phyloP scores from a whole-genome alignment of 2,888 invertebrate species.

The Prosapia bicincta region DNA sequence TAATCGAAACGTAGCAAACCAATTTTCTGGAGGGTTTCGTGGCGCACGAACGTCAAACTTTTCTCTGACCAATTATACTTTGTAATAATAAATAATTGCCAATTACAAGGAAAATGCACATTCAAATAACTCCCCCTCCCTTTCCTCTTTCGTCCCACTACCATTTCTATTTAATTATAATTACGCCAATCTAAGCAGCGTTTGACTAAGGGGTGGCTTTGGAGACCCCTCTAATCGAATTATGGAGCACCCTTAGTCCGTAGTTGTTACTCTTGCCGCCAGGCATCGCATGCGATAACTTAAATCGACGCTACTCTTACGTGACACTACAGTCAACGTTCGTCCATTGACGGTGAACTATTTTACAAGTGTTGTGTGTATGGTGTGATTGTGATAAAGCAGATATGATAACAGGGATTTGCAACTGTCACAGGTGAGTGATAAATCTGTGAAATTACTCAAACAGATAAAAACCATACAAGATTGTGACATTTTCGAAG shows the following conservation, averaged over 20 bases:
- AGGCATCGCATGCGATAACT: neutral
- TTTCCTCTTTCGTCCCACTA: neutral
- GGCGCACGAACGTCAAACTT: neutral
- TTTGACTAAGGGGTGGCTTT: neutral
- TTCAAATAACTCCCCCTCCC: neutral
- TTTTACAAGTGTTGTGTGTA: neutral
- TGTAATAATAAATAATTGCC: neutral
- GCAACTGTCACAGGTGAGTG: neutral
- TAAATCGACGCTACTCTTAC: neutral
- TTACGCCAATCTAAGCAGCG: constrained; percentile 2
- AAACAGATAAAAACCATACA: too few relatives aligned
- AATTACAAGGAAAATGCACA: neutral
- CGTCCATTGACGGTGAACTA: neutral
- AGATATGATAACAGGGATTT: neutral
- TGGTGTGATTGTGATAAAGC: neutral
- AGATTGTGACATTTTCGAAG: too few relatives aligned
- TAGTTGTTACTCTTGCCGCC: neutral
- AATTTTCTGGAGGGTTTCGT: neutral
- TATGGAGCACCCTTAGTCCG: neutral
- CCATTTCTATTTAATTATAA: constrained; percentile 2
- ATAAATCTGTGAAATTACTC: neutral
- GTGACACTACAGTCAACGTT: neutral
- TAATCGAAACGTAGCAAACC: neutral
- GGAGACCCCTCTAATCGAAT: neutral
- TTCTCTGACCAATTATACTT: neutral